Evolutionary conservation across 2,797 vertebrate genomes (phyloP), one percentile per base, ranked within the genome.

Genomic region (Champsocephalus esox): DNA sequence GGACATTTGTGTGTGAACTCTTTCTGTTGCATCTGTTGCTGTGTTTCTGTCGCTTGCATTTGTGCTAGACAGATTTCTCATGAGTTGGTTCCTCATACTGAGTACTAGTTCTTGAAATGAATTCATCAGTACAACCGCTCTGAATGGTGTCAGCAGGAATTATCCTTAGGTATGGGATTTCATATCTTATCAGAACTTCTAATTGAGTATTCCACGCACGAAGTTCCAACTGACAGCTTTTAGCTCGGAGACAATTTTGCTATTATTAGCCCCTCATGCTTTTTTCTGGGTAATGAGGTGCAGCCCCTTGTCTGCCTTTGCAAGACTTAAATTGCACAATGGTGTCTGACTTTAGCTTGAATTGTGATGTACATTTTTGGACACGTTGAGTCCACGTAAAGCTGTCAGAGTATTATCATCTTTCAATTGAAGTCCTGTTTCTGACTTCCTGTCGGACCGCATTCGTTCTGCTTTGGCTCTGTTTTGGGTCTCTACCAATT

Each of bases 161-260:
- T 55, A 34, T 51, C 19, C 46, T 66, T 34, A 48, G 14, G 3
- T 46, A 64, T 70, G 48, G 68, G 46, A 82, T 62, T 6, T 45
- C 1, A 44, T 78, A 66, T 74, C 79, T 57, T 19, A 60, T 11
- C 24, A 46, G 75, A 72, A 41, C 62, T 60, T 80, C 34, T 67
- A 41, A 58, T 45, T 52, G 48, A 46, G 77, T 77, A 59, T 45
- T 34, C 28, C 49, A 56, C 44, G 51, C 70, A 46, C 12, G 41
- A 13, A 63, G 9, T 24, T 63, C 51, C 34, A 49, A 62, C 41
- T 48, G 66, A 48, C 12, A 4, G 24, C 63, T 67, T 52, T 76
- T 57, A 12, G 51, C 64, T 76, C 44, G 16, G 17, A 49, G 16
- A 17, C 45, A 66, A 13, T 10, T 65, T 63, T 66, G 10, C 14